phyloP scores from a whole-genome alignment of 23 tunicate genomes.

The Oikopleura vanhoeffeni region DNA sequence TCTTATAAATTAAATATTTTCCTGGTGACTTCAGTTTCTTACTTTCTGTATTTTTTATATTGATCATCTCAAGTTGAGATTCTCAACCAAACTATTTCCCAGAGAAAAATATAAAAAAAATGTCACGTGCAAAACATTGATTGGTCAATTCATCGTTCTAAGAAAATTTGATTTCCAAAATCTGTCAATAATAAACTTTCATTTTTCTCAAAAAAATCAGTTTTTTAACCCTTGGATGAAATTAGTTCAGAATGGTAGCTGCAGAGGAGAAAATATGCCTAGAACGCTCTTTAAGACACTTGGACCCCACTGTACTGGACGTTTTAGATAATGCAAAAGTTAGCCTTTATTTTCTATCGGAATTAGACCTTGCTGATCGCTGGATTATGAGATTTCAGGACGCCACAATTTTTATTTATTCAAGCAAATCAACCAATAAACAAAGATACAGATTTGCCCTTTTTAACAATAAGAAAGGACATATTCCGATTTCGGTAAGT shows the following conservation, averaged over 20 bases:
- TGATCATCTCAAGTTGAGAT: too few species aligned
- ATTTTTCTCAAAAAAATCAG: too few species aligned
- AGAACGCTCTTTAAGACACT: background rate
- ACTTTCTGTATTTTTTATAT: too few species aligned
- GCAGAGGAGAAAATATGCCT: background rate
- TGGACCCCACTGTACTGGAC: background rate
- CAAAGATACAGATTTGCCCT: slow-evolving; percentile 1
- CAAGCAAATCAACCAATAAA: background rate
- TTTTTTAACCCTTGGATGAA: background rate
- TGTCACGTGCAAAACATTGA: too few species aligned
- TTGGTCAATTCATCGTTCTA: too few species aligned
- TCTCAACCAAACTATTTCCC: too few species aligned
- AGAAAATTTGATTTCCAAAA: too few species aligned
- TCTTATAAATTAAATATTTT: too few species aligned
- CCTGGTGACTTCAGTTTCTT: too few species aligned
- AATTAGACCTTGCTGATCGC: background rate
- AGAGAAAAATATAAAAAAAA: too few species aligned
- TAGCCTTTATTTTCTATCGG: background rate
- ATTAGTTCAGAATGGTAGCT: background rate
- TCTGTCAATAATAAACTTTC: too few species aligned
- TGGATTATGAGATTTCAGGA: background rate
- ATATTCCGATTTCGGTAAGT: background rate
- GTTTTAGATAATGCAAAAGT: background rate
- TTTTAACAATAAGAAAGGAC: background rate
- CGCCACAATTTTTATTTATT: background rate